These are phyloP conservation scores for Cynoglossus semilaevis DNA, from an alignment of 2,113 vertebrate genomes.

Conservation along the genomic window DNA sequence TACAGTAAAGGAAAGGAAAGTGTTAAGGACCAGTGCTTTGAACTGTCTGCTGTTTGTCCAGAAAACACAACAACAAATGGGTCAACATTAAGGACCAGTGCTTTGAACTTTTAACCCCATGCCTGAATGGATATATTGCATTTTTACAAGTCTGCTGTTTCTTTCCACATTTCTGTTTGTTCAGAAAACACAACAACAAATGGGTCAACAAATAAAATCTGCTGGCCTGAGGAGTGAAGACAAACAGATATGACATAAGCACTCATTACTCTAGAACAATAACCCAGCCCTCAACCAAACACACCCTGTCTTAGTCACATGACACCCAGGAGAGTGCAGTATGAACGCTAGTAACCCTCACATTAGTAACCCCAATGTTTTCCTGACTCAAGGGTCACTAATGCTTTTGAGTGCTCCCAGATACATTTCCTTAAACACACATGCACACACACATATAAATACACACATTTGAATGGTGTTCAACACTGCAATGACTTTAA, in stretches of 20 bases:
- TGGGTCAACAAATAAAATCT: conserved; percentile 11
- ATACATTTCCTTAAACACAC: conserved; percentile 5
- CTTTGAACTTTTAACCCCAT: no score
- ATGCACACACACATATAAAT: no score
- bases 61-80: conserved; percentile 5
- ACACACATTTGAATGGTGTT: no score
- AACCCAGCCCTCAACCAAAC: not conserved
- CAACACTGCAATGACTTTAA: no score
- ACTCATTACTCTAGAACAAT: conserved; percentile 10
- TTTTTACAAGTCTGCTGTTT: no score
- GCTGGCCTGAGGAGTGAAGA: conserved; percentile 9
- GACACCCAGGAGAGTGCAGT: conserved; percentile 4
- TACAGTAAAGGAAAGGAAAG: no score
- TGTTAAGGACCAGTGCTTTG: no score
- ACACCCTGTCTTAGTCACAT: conserved; percentile 22
- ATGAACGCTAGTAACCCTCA: conserved; percentile 38
- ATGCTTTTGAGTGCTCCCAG: conserved; percentile 12
- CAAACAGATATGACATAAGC: conserved; percentile 47
- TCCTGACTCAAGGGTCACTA: conserved; percentile 11
- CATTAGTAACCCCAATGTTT: conserved; percentile 53
- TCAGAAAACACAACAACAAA: not conserved
- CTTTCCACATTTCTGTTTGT: no score
- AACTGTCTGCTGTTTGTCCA: no score
- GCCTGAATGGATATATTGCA: no score
- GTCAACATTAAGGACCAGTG: no score